These are phyloP conservation scores for Opisthocomus hoazin DNA, from an alignment of 2,113 vertebrate genomes.

Conservation along the genomic window DNA sequence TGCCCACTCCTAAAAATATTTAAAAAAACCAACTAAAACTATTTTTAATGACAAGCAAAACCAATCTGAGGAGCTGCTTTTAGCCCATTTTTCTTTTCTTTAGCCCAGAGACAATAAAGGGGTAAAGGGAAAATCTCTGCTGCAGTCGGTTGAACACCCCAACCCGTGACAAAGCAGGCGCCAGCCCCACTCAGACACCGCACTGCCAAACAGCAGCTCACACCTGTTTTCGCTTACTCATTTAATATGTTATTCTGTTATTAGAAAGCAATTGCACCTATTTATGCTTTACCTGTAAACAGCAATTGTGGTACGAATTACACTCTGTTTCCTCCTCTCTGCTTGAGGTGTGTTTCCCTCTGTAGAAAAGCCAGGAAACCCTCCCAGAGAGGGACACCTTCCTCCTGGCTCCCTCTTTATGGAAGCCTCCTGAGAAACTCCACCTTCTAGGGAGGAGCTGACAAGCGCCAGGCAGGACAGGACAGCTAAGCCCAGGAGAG, in stretches of 20 bases:
- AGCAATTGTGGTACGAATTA: fast-evolving
- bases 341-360: fast-evolving
- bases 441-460: slow-evolving; percentile 25
- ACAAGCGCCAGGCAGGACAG: background rate
- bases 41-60: background rate
- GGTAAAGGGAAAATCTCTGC: background rate
- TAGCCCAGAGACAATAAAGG: background rate
- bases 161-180: background rate
- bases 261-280: background rate
- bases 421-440: background rate
- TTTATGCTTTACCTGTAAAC: background rate
- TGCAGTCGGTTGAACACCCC: background rate
- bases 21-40: no score
- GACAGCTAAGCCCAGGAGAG: background rate
- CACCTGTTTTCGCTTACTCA: background rate
- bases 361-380: background rate
- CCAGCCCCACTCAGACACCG: background rate
- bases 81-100: background rate
- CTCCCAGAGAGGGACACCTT: fast-evolving
- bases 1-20: background rate
- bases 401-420: background rate
- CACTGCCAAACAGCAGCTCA: background rate
- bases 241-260: background rate
- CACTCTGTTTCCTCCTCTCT: background rate
- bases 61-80: background rate